Evolutionary conservation across 2,113 vertebrate species (phyloP).

Genomic region (Catharus bicknelli): DNA sequence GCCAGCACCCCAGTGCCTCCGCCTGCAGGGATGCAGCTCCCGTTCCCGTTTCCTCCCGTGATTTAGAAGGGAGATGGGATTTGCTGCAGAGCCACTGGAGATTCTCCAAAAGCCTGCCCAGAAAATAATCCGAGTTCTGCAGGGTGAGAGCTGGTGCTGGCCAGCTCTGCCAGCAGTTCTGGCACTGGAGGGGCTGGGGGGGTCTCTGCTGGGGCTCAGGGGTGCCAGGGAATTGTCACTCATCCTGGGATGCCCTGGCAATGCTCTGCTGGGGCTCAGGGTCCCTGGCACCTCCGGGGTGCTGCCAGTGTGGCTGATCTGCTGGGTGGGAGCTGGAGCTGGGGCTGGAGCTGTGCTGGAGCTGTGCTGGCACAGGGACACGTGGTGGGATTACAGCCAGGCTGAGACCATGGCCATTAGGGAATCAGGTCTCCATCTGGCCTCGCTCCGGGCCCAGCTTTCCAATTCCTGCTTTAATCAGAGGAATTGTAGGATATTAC

Average conservation of each 20-base stretch:
- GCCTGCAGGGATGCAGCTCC: neutral
- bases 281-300: neutral
- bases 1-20: neutral
- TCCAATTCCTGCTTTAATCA: constrained; percentile 60
- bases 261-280: fast-evolving
- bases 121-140: neutral
- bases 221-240: neutral
- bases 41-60: fast-evolving
- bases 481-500: constrained; percentile 45
- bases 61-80: neutral
- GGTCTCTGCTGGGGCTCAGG: fast-evolving
- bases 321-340: neutral
- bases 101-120: neutral
- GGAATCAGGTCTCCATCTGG: constrained; percentile 71
- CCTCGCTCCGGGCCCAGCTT: neutral
- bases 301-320: neutral
- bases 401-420: constrained; percentile 41
- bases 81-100: neutral
- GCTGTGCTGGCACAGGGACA: neutral
- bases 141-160: fast-evolving
- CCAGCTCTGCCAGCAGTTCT: neutral
- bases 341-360: too few relatives aligned
- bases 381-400: constrained; percentile 41
- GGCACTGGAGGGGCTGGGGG: too few relatives aligned
- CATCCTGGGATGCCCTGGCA: neutral